Conservation (phyloP, 2,888 invertebrate species). For the Apotomis capreana region DNA sequence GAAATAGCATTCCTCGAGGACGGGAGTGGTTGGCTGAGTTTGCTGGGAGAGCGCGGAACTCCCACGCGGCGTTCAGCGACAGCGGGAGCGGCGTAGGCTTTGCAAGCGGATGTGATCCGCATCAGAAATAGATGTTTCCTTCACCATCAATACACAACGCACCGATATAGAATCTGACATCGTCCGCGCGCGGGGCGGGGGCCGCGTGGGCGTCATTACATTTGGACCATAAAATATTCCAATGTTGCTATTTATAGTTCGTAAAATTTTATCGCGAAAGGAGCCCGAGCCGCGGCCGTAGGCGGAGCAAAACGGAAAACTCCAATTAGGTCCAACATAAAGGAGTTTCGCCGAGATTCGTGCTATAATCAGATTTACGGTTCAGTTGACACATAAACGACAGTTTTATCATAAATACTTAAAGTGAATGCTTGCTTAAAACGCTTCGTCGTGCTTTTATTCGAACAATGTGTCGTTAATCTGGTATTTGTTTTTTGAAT, state of each 20-base stretch:
- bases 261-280: constrained; percentile 63
- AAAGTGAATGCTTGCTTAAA: constrained; percentile 1
- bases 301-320: constrained; percentile 48
- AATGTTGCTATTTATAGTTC: constrained; percentile 72
- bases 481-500: neutral
- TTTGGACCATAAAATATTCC: constrained; percentile 65
- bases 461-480: neutral
- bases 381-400: constrained; percentile 16
- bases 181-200: constrained; percentile 14
- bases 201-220: constrained; percentile 67
- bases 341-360: constrained; percentile 12
- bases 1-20: constrained; percentile 18
- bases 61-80: constrained; percentile 2
- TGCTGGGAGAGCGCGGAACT: constrained; percentile 10
- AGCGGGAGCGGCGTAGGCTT: constrained; percentile 26
- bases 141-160: constrained; percentile 37
- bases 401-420: constrained; percentile 4
- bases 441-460: neutral
- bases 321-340: constrained; percentile 37
- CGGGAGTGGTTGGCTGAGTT: constrained; percentile 1
- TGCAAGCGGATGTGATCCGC: constrained; percentile 35
- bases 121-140: constrained; percentile 40
- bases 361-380: constrained; percentile 23
- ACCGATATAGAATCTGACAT: constrained; percentile 39
- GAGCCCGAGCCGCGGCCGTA: constrained; percentile 55